These are phyloP conservation scores for Pseudorasbora parva DNA, from an alignment of 2,113 vertebrate species.

Conservation along the genomic window DNA sequence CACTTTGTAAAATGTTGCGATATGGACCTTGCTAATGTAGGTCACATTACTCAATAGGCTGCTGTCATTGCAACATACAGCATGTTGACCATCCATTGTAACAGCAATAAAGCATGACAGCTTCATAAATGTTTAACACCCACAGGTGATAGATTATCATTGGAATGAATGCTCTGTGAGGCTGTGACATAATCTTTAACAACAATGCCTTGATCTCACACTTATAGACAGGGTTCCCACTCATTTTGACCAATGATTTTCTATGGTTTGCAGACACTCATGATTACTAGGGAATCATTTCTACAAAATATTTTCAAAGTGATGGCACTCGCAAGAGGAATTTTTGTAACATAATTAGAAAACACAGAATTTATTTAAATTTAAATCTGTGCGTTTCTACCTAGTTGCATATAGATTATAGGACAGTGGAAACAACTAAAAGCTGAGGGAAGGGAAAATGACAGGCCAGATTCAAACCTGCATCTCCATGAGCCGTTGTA, in stretches of 20 bases:
- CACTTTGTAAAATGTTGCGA: background rate
- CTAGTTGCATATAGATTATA: too few relatives aligned
- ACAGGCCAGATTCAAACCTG: background rate
- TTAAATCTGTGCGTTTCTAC: too few relatives aligned
- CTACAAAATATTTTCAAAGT: background rate
- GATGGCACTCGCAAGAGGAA: background rate
- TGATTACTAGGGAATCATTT: too few relatives aligned
- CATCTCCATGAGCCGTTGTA: background rate
- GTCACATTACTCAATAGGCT: slow-evolving; percentile 36
- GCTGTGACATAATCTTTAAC: background rate
- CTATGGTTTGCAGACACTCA: background rate
- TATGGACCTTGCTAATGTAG: slow-evolving; percentile 10
- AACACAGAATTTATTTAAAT: too few relatives aligned
- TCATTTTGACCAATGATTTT: background rate
- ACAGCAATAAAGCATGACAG: background rate
- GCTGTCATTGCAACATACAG: slow-evolving; percentile 11
- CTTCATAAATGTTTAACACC: slow-evolving; percentile 13
- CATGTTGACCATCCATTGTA: background rate
- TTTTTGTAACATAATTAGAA: background rate
- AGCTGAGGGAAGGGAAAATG: background rate
- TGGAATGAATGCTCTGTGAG: background rate
- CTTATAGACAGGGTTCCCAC: background rate
- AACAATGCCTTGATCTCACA: background rate
- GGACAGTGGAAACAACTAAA: background rate
- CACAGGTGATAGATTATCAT: background rate